Base-by-base conservation (phyloP, 2,888 invertebrate species). In the Ennomos fuscantarius region DNA sequence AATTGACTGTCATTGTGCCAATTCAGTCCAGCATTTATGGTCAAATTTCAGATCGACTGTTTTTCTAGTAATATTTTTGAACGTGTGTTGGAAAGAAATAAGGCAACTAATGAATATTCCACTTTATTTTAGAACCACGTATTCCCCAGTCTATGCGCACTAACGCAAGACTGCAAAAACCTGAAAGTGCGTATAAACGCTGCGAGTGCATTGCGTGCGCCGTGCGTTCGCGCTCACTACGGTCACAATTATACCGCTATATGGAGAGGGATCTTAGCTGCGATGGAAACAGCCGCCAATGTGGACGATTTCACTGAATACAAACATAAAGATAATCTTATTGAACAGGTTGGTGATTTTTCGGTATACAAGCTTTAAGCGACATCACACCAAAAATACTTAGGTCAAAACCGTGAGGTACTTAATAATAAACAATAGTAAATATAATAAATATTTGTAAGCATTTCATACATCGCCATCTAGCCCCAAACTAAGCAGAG, bases 151-250 rank as follows among this genome's bases (percentile, higher is more conserved):
- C 85, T 97, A 6, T 94, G 94, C 62, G 91, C 93, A 11, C 83
- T 97, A 12, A 94, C 96, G 0, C 93, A 94, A 46, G 94, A 94
- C 60, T 96, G 96, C 81, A 94, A 94, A 55, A 98, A 98, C 81
- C 96, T 97, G 68, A 98, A 98, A 93, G 98, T 98, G 8, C 95
- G 98, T 33, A 97, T 97, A 58, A 97, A 96, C 84, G 97, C 97
- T 2, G 96, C 96, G 0, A 92, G 94, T 55, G 97, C 97, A 0
- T 81, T 98, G 59, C 94, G 93, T 9, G 94, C 93, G 56, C 94
- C 95, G n/a, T 76, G 80, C 36, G 82, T 85, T 1, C 90, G 96
- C n/a, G 70, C 85, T 31, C 91, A 93, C 50, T 97, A 96, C 72
- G 96, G 95, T 0, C 81, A 82, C 5, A 93, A 94, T 65, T 95